Evolutionary conservation across 2,888 invertebrate species (phyloP).

Genomic region (Drosophila multiciliata): DNA sequence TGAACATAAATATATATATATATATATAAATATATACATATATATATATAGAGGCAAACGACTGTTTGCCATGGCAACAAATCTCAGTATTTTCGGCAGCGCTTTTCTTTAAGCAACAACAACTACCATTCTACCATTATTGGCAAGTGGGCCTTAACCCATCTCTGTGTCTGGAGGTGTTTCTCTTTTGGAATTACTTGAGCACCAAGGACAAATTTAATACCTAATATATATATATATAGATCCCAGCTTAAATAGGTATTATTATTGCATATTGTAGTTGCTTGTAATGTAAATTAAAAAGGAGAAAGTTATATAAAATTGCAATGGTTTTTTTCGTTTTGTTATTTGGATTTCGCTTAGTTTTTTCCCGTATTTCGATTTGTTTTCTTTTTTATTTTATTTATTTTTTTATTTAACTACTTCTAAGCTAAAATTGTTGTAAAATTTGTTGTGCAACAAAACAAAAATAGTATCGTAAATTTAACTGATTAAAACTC

Average conservation of each 20-base stretch:
- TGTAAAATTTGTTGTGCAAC: no score
- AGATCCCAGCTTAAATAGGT: neutral
- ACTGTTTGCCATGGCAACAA: slow-evolving; percentile 23
- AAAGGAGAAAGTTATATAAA: neutral
- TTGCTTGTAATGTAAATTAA: neutral
- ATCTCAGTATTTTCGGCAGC: slow-evolving; percentile 25
- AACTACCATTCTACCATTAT: neutral
- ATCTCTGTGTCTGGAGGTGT: neutral
- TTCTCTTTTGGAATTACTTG: neutral
- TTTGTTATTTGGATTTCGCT: neutral
- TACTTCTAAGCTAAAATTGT: no score
- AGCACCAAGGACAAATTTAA: neutral
- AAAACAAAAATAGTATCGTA: neutral
- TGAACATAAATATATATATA: slow-evolving; percentile 7
- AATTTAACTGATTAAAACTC: neutral
- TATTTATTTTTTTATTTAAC: no score
- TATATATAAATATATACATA: neutral
- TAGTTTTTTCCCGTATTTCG: neutral
- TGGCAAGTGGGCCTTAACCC: neutral
- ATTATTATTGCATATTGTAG: neutral
- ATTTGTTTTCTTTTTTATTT: neutral
- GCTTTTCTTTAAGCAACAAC: slow-evolving; percentile 26
- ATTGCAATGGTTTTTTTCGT: neutral
- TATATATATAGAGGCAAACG: slow-evolving; percentile 6
- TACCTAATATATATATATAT: neutral